Conservation (phyloP, 2,888 invertebrate genomes). For the Megalurothrips usitatus region DNA sequence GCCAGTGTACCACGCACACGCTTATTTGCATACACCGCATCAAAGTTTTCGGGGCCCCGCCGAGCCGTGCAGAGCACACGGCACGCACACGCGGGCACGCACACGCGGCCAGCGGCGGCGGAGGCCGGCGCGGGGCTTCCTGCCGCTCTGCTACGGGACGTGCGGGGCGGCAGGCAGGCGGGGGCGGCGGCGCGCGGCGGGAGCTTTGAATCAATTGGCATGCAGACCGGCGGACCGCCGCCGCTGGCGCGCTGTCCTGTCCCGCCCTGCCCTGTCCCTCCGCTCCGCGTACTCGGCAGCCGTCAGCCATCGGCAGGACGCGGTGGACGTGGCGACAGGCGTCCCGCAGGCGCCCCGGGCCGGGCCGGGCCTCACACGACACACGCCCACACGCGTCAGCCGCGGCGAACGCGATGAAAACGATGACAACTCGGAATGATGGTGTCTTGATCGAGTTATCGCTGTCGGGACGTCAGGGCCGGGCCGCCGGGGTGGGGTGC, state of each 20-base stretch:
- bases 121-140: not conserved
- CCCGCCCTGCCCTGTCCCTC: no score
- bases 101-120: not conserved
- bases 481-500: not conserved
- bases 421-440: slow-evolving; percentile 22
- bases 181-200: no score
- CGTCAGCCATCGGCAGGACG: not conserved
- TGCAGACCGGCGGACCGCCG: no score
- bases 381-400: not conserved
- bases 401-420: slow-evolving; percentile 1
- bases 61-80: no score
- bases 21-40: not conserved
- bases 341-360: not conserved
- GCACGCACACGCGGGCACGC: no score
- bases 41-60: not conserved
- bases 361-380: not conserved
- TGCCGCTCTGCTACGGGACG: no score
- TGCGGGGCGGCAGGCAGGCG: no score
- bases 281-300: no score
- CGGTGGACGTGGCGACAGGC: not conserved
- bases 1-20: not conserved
- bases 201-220: no score
- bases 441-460: slow-evolving; percentile 25
- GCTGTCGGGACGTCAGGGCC: not conserved
- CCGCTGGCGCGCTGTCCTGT: no score